Base-by-base conservation (phyloP, 2,888 invertebrate species). In the Macrophya annulata region DNA sequence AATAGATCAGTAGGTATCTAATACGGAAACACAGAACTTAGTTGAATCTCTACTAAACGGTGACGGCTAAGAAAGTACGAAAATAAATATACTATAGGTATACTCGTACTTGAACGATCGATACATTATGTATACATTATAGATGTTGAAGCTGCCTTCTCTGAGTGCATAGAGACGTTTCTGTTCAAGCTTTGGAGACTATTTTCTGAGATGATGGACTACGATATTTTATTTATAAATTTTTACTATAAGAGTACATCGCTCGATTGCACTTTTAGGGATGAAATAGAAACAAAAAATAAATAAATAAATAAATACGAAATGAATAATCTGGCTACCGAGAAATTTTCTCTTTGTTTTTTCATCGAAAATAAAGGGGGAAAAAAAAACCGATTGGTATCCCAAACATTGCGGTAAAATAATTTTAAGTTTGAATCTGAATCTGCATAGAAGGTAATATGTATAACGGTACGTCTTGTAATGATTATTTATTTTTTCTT, bases 111-210 rank as follows among this genome's bases (percentile, higher is more conserved):
- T 74, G 43, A 74, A 45, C 72, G 72, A 74, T 74, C 72, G 72
- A 74, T 74, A 17, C 72, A 45, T 74, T 74, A 74, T 74, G 72
- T 74, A 74, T 74, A 74, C 72, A 74, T 74, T 45, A 74, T 74
- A 74, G 72, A 74, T 74, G 72, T 74, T 74, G 72, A 74, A 43
- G 72, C 43, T 74, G 72, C 72, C 72, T 74, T 10, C 72, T n/a
- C 45, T 21, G 72, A 74, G 72, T 74, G 72, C 72, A 74, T 6
- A n/a, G 15, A 15, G 72, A 74, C 43, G n/a, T 45, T 45, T 45
- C 43, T 45, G 72, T 45, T 45, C 45, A 21, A 45, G 4, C 43
- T 74, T 74, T 74, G 25, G 21, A 74, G 45, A 74, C 72, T 21
- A 21, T 71, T 71, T 71, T 71, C 17, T 40, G 0, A 71, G 40